These are phyloP conservation scores for Plecotus auritus DNA, from an alignment of 2,113 vertebrate genomes.

Conservation along the genomic window DNA sequence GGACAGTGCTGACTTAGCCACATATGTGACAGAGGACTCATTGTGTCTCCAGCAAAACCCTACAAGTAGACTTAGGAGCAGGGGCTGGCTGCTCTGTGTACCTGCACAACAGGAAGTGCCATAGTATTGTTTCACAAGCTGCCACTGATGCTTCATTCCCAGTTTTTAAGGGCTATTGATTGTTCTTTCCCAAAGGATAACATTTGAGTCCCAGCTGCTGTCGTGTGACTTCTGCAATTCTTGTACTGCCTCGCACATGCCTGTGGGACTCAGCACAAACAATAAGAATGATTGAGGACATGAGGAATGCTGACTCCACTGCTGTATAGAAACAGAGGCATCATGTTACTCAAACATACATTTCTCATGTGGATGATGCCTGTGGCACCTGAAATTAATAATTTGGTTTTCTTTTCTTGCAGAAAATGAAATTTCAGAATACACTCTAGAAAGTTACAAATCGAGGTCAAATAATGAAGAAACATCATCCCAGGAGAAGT, in stretches of 20 bases:
- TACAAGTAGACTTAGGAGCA: neutral
- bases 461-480: conserved; percentile 90
- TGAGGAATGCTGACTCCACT: neutral
- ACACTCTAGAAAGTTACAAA: conserved; percentile 89
- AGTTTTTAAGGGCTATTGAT: neutral
- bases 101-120: neutral
- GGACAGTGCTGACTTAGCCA: neutral
- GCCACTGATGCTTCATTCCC: neutral
- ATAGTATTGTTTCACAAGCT: neutral
- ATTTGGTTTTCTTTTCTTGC: conserved; percentile 34
- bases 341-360: neutral
- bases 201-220: neutral
- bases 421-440: conserved; percentile 91
- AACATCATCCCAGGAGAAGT: conserved; percentile 77
- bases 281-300: neutral
- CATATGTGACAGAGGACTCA: neutral
- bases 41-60: neutral
- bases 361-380: neutral
- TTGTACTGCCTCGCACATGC: neutral
- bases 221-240: neutral
- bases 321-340: neutral
- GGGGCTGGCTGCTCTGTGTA: neutral
- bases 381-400: neutral
- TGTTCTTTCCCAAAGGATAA: neutral
- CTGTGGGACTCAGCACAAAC: neutral